These are phyloP conservation scores for Pandemis heparana DNA, from an alignment of 2,888 invertebrate genomes.

Conservation along the genomic window DNA sequence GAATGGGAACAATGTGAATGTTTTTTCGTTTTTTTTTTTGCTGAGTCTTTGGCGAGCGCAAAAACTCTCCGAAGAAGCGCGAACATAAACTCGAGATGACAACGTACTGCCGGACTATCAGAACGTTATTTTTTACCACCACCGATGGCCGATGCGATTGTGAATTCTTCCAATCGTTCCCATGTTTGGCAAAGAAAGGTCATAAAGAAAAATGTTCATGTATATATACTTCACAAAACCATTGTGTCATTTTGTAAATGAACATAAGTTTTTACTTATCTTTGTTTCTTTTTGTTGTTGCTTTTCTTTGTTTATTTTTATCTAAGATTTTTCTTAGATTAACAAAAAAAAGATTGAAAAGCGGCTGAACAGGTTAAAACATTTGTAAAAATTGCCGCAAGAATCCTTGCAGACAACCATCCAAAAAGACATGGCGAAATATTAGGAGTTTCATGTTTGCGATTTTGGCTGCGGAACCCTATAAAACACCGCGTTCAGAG, in stretches of 20 bases:
- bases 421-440: too few relatives aligned
- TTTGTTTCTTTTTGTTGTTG: too few relatives aligned
- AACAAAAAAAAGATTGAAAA: too few relatives aligned
- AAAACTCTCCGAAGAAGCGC: conserved; percentile 53
- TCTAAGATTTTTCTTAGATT: too few relatives aligned
- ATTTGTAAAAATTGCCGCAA: too few relatives aligned
- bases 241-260: background rate
- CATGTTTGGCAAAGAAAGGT: conserved; percentile 31
- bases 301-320: too few relatives aligned
- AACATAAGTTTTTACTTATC: too few relatives aligned
- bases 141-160: conserved; percentile 46
- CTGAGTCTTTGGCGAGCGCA: conserved; percentile 42
- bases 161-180: conserved; percentile 45
- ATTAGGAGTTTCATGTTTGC: too few relatives aligned
- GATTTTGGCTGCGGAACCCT: too few relatives aligned
- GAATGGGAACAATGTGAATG: conserved; percentile 68
- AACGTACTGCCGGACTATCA: conserved; percentile 47
- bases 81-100: conserved; percentile 56
- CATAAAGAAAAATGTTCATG: conserved; percentile 4
- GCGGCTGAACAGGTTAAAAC: too few relatives aligned
- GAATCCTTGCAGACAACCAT: too few relatives aligned
- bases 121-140: conserved; percentile 48
- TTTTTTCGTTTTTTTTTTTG: conserved; percentile 60
- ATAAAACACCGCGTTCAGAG: background rate
- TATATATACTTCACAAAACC: background rate